Evolutionary conservation across 1,140 invertebrate genomes (phyloP), one percentile per base, ranked within the genome.

Genomic region (Venustaconcha ellipsiformis): DNA sequence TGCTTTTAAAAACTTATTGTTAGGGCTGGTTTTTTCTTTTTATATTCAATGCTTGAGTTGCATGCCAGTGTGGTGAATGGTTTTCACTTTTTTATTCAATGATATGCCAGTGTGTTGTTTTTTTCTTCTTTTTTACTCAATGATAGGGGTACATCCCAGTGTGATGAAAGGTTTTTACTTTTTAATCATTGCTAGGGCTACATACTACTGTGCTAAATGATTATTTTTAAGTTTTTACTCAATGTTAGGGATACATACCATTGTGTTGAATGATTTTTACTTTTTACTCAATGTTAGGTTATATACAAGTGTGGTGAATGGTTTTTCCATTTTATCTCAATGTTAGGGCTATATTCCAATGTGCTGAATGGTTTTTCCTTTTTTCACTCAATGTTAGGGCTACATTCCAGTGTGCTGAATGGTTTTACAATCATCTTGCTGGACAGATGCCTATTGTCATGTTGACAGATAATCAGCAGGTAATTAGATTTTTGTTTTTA

Each of bases 401-500:
- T 75, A 86, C 82, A 18, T 89, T 83, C 70, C 78, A 80, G 63
- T 76, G 84, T 67, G 80, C 84, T 14, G 80, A 85, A 59, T 89
- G 86, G 87, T 88, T 82, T 74, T 86, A 80, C 67, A 79, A 88
- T 73, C 88, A 89, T 76, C 75, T 89, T 37, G 84, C 83, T 20
- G 84, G 83, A 17, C 69, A 82, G 66, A 83, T 87, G n/a, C 86
- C 88, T 17, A 76, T 89, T 68, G 83, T 89, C 57, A 85, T 89
- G 81, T 67, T 89, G 18, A 86, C 88, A 26, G 71, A 86, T 57
- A 78, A 86, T 80, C 37, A 78, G 70, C 58, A 87, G 79, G 87
- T 88, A 83, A 55, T 57, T 63, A 58, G 14, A 48, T 11, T 48
- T 48, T 48, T 48, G 26, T 48, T 48, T 8, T 48, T 48, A 48